Evolutionary conservation across 2,888 invertebrate species (phyloP), one percentile per base, ranked within the genome.

Genomic region (Drosophila fungiperda): DNA sequence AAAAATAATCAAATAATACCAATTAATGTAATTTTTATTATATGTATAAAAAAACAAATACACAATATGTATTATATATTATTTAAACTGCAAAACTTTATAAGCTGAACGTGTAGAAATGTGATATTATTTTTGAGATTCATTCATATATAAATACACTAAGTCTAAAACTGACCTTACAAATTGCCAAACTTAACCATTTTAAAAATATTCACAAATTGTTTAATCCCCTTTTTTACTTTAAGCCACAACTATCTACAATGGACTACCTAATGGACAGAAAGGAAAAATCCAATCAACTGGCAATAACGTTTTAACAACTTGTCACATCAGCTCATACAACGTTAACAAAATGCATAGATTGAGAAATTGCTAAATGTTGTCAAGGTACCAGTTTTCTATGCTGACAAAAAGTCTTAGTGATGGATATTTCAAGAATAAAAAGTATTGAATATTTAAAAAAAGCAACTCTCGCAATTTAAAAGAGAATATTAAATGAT

Each of bases 271-370:
- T 40, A 20, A 49, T 49, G 15, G 35, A 17, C 38, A 36, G 26
- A 36, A 38, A 12, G 2, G 15, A 9, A 42, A 60, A 62, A 40
- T 75, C 7, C 60, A 64, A 71, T 76, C 60, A 54, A 49, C 50
- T 49, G 29, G 38, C 23, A 61, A 23, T 55, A 40, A 23, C 20
- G 17, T 12, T 40, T 59, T 23, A 55, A 29, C 67, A 72, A 45
- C 45, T 49, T 66, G 59, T 68, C 57, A 17, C 36, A 32, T 20
- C 8, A 20, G 8, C 38, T 59, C 20, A 15, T 11, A 5, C 9
- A 53, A 38, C n/a, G 23, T 35, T 38, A 50, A 49, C 42, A 42
- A 63, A 62, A 71, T 48, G 26, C 33, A 58, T 45, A 65, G n/a
- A 45, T 20, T 36, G 12, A 48, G 20, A 52, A 38, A 60, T 33